Evolutionary conservation across 2,888 invertebrate species (phyloP).

Genomic region (Boloria selene): DNA sequence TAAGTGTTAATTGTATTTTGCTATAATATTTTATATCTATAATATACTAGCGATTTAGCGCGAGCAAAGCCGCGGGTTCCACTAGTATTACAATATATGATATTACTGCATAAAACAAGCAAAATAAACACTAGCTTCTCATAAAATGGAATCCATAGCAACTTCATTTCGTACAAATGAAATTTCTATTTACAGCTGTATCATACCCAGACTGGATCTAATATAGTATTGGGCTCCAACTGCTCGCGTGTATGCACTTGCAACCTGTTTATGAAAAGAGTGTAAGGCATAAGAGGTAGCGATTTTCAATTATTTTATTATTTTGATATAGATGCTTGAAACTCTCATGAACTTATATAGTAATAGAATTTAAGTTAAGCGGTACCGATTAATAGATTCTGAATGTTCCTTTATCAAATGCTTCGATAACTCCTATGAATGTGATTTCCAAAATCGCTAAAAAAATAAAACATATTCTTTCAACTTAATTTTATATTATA

Average conservation of each 20-base stretch:
- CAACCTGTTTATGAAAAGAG: neutral
- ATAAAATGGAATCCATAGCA: conserved; percentile 23
- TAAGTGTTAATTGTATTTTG: no score
- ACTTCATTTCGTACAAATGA: conserved; percentile 36
- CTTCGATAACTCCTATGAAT: no score
- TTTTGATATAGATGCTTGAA: neutral
- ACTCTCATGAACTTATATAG: no score
- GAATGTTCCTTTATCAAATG: no score
- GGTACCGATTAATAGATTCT: neutral
- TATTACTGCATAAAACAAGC: neutral
- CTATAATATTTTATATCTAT: no score
- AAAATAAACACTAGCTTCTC: conserved; percentile 5
- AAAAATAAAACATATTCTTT: no score
- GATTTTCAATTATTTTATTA: conserved; percentile 3
- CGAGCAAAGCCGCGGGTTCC: no score
- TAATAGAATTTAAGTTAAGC: no score
- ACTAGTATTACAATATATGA: neutral
- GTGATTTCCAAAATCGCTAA: no score
- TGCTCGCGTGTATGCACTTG: conserved; percentile 36
- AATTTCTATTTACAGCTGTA: conserved; percentile 42
- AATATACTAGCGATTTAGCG: no score
- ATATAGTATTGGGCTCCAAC: conserved; percentile 43
- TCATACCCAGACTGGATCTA: conserved; percentile 44
- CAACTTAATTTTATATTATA: no score
- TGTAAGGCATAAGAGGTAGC: conserved; percentile 11